phyloP scores from a whole-genome alignment of 2,113 vertebrate genomes.

The Lichenostomus cassidix region DNA sequence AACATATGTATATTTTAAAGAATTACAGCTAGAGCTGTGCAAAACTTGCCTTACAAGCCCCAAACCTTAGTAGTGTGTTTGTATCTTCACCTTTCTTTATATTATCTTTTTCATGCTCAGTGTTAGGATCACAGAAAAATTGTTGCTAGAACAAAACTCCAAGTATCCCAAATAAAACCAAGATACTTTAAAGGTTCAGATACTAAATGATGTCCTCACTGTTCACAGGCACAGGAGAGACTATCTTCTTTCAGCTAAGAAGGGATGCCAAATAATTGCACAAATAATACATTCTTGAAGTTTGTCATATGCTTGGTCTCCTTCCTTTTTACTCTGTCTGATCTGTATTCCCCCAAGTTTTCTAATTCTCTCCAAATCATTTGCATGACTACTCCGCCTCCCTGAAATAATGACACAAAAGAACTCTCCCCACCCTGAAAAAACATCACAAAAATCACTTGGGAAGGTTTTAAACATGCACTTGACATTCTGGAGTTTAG shows the following conservation, averaged over 20 bases:
- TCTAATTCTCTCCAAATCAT: background rate
- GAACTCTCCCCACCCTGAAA: background rate
- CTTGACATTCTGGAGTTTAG: conserved; percentile 17
- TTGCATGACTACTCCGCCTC: background rate
- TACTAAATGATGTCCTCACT: background rate
- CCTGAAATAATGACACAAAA: background rate
- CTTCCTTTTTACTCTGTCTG: background rate
- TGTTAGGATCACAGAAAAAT: conserved; percentile 20
- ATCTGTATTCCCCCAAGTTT: conserved; percentile 17
- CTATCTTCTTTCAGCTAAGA: background rate
- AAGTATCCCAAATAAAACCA: conserved; percentile 32
- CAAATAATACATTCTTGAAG: background rate
- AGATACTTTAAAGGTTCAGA: background rate
- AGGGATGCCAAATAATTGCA: conserved; percentile 17
- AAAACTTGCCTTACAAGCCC: conserved; percentile 32
- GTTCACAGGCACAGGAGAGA: background rate
- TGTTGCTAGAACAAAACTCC: conserved; percentile 3
- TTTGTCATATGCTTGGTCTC: conserved; percentile 13
- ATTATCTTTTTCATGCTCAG: background rate
- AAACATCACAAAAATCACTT: background rate
- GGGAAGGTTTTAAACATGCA: background rate
- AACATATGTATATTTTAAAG: conserved; percentile 57
- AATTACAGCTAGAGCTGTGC: background rate
- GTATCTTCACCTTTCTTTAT: conserved; percentile 15
- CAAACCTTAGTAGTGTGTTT: background rate